Evolutionary conservation across 2,888 invertebrate species (phyloP).

Genomic region (Leucozona laternaria): DNA sequence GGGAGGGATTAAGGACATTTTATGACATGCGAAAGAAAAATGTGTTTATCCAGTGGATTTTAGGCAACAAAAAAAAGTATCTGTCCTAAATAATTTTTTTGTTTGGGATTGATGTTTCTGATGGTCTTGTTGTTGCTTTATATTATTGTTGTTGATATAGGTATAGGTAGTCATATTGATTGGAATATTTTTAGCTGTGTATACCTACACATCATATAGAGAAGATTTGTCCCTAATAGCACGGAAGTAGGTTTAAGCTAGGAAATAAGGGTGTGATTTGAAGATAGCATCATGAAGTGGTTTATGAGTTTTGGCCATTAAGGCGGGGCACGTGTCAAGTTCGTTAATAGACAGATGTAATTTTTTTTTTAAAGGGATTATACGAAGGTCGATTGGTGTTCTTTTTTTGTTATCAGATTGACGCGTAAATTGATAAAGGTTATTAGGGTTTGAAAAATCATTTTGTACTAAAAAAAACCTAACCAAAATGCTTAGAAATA

Average conservation of each 20-base stretch:
- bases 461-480: background rate
- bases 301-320: conserved; percentile 1
- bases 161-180: too few relatives aligned
- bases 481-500: background rate
- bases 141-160: conserved; percentile 11
- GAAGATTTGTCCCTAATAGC: conserved; percentile 38
- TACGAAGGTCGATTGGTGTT: conserved; percentile 7
- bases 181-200: conserved; percentile 30
- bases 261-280: conserved; percentile 8
- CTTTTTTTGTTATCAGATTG: conserved; percentile 1
- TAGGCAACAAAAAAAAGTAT: conserved; percentile 7
- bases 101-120: conserved; percentile 40
- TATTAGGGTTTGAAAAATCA: background rate
- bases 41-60: conserved; percentile 39
- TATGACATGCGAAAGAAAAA: conserved; percentile 58
- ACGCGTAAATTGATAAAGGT: background rate
- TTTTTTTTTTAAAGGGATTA: background rate
- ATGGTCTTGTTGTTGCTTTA: background rate
- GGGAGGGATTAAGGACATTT: conserved; percentile 42
- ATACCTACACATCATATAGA: background rate
- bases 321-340: conserved; percentile 26
- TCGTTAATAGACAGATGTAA: conserved; percentile 17
- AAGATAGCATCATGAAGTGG: conserved; percentile 15
- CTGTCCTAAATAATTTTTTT: conserved; percentile 43
- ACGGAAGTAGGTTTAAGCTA: conserved; percentile 15